A percentile compares a stretch with the other conserved stretches of the same genome.
Conservation (phyloP, 1,140 invertebrate genomes). For the Bradynema listronoti region DNA sequence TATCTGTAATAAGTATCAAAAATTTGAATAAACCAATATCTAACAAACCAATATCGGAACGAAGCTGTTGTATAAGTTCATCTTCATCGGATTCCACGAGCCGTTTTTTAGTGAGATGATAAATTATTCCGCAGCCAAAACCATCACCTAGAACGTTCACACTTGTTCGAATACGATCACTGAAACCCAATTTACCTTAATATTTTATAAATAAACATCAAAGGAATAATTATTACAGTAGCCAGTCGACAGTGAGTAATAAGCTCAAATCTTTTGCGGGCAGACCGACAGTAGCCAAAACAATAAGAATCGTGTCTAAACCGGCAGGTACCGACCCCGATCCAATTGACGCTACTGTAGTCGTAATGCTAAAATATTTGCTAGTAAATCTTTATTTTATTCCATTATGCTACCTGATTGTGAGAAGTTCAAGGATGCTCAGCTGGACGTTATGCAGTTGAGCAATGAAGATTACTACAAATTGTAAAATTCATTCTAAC, state of each 20-base stretch:
- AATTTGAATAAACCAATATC: no score
- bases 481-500: no score
- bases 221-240: conserved; percentile 69
- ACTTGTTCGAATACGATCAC: conserved; percentile 87
- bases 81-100: conserved; percentile 58
- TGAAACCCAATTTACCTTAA: conserved; percentile 63
- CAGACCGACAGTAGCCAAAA: conserved; percentile 83
- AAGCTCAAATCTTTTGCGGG: conserved; percentile 82
- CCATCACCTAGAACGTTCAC: conserved; percentile 88
- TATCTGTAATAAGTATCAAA: no score
- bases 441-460: conserved; percentile 66
- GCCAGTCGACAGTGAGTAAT: conserved; percentile 89
- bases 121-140: conserved; percentile 82
- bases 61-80: conserved; percentile 41
- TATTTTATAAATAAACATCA: conserved; percentile 11
- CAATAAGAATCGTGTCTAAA: conserved; percentile 91
- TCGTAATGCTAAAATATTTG: conserved; percentile 69
- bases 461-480: conserved; percentile 63
- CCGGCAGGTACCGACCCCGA: conserved; percentile 91
- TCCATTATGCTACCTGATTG: conserved; percentile 65
- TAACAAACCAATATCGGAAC: conserved; percentile 34
- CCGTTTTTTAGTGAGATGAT: conserved; percentile 60
- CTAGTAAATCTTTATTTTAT: not conserved
- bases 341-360: conserved; percentile 87
- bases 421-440: conserved; percentile 65